Percentiles rank a stretch among this genome's conserved stretches.
phyloP scores from a whole-genome alignment of 2,797 vertebrate species.

The Atherinosoma microstoma region DNA sequence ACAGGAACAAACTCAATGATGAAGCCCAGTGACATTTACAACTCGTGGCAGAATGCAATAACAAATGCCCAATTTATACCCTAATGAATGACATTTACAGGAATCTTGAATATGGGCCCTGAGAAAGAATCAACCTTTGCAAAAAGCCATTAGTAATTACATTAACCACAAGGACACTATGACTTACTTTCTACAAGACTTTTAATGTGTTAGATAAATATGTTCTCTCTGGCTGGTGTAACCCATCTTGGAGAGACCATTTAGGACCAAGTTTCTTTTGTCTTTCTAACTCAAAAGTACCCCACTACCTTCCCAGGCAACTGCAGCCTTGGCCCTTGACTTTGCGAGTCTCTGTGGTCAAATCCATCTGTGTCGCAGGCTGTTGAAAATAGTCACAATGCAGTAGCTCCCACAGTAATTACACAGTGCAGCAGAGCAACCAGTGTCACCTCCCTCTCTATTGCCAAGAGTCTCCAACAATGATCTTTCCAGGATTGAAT shows the following conservation, averaged over 20 bases:
- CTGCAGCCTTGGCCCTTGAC: slow-evolving; percentile 54
- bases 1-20: slow-evolving; percentile 39
- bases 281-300: slow-evolving; percentile 36
- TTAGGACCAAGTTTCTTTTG: slow-evolving; percentile 20
- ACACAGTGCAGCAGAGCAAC: slow-evolving; percentile 79
- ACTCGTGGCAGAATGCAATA: slow-evolving; percentile 38
- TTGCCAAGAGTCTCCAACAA: slow-evolving; percentile 76
- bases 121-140: slow-evolving; percentile 28
- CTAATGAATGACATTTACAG: slow-evolving; percentile 47
- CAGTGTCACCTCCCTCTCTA: slow-evolving; percentile 82
- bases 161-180: slow-evolving; percentile 34
- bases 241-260: slow-evolving; percentile 39
- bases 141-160: slow-evolving; percentile 42
- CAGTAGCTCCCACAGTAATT: slow-evolving; percentile 83
- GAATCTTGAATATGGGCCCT: slow-evolving; percentile 30
- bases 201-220: slow-evolving; percentile 39
- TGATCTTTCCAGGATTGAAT: slow-evolving; percentile 72
- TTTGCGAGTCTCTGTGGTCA: slow-evolving; percentile 77
- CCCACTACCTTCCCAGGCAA: slow-evolving; percentile 25
- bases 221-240: slow-evolving; percentile 33
- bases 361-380: slow-evolving; percentile 82
- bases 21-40: slow-evolving; percentile 45
- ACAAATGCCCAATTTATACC: slow-evolving; percentile 37
- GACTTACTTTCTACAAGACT: slow-evolving; percentile 31
- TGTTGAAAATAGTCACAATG: slow-evolving; percentile 86